Evolutionary conservation across 53 echinoderm and acorn worm genomes (phyloP), one percentile per base, ranked within the genome.

Genomic region (Apostichopus leukothele): DNA sequence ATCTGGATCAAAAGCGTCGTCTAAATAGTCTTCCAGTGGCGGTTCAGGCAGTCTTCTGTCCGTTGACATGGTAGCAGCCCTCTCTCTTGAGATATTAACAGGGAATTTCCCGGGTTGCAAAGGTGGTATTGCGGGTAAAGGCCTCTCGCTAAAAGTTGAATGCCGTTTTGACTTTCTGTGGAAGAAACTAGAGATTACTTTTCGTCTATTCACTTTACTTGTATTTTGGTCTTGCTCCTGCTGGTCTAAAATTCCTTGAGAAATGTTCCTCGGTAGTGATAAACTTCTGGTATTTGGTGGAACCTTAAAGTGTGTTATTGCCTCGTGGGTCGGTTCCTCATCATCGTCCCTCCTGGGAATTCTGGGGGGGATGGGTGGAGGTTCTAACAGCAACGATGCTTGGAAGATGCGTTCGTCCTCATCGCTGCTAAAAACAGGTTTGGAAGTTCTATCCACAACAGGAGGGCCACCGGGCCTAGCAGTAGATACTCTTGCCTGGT

Each of bases 61-160:
- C 8, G 68, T 85, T 51, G 66, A 57, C 67, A 85, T 25, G 68
- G 85, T 85, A 27, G 67, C 85, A 85, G 85, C 68, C 21, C 85
- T 60, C 5, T 85, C 50, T 60, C 85, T 23, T 26, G 85, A 67
- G 23, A 85, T 85, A 60, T 51, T 85, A 26, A 16, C 23, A 1
- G 63, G 68, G 14, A 27, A 50, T 27, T 50, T 39, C 50, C 68
- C 68, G 27, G 85, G 84, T 57, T 84, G 84, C 11, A 25, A n/a
- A 16, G 84, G 84, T 6, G 84, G 85, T 63, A 85, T 85, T 85
- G 85, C 85, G 57, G 85, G 85, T 67, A 85, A 25, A 8, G 85
- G 85, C 66, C 85, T 63, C 50, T 85, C 85, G 23, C 85, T 85
- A 11, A 85, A 85, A 11, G 85, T 85, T 5, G 85, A 85, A 16